phyloP scores from a whole-genome alignment of 2,888 invertebrate species.

The Auanema sp. region DNA sequence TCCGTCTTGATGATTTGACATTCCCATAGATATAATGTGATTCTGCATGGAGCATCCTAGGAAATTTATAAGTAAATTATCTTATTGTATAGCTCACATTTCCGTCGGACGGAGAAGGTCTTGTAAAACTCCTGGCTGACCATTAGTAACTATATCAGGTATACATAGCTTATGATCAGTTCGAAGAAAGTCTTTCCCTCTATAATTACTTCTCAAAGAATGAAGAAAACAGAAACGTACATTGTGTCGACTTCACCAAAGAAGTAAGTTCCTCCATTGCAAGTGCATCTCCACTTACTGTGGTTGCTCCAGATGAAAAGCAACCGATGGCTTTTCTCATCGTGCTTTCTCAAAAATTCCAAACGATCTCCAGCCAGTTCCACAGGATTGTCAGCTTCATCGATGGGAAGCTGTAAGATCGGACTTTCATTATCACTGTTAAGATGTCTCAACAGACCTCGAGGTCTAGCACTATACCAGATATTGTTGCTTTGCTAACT shows the following conservation, averaged over 20 bases:
- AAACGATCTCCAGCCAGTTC: constrained; percentile 26
- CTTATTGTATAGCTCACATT: constrained; percentile 3
- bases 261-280: constrained; percentile 90
- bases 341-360: constrained; percentile 70
- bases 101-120: constrained; percentile 26
- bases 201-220: constrained; percentile 48
- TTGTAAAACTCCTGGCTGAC: constrained; percentile 43
- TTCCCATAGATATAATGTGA: constrained; percentile 9
- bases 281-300: constrained; percentile 79
- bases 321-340: constrained; percentile 81
- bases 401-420: constrained; percentile 27
- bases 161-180: constrained; percentile 27
- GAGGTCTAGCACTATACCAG: no score
- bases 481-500: no score
- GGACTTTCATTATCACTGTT: no score
- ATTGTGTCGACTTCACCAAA: constrained; percentile 80
- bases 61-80: constrained; percentile 5
- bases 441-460: no score
- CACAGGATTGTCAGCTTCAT: constrained; percentile 12
- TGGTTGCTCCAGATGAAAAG: constrained; percentile 85
- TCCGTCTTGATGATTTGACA: background rate
- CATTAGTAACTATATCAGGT: constrained; percentile 26
- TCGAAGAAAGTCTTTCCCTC: constrained; percentile 37
- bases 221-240: constrained; percentile 19
- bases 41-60: constrained; percentile 9